Conservation (phyloP, 2,888 invertebrate genomes). For the Biston stratarius region DNA sequence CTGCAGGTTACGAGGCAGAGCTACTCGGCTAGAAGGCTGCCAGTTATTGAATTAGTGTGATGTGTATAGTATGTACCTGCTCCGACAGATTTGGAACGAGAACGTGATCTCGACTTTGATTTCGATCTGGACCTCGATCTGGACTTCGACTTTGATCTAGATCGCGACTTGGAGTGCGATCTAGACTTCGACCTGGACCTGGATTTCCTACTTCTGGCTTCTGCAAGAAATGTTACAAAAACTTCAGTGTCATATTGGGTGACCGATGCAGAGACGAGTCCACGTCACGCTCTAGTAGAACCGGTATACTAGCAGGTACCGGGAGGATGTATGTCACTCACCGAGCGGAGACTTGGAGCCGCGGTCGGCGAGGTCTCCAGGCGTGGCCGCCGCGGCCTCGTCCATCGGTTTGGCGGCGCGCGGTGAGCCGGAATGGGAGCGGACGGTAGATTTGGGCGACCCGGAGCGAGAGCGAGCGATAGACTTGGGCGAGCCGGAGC, state of each 20-base stretch:
- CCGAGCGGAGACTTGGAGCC: conserved; percentile 8
- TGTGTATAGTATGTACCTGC: conserved; percentile 33
- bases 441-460: not conserved
- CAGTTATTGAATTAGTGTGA: not conserved
- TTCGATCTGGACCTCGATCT: conserved; percentile 47
- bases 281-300: too few relatives aligned
- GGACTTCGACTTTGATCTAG: conserved; percentile 51
- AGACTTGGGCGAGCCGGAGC: not conserved
- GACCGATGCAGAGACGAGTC: too few relatives aligned
- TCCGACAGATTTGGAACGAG: conserved; percentile 61
- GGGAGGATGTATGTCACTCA: not conserved
- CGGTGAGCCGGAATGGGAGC: not conserved
- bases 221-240: not conserved
- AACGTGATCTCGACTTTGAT: conserved; percentile 54
- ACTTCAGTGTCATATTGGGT: too few relatives aligned
- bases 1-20: too few relatives aligned
- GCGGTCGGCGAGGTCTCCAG: not conserved
- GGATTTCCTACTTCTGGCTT: conserved; percentile 9
- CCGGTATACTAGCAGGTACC: too few relatives aligned
- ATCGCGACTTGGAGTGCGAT: conserved; percentile 51
- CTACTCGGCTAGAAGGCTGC: too few relatives aligned
- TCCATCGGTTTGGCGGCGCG: not conserved
- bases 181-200: conserved; percentile 19
- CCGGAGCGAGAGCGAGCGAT: not conserved
- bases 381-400: not conserved